Evolutionary conservation across 2,797 vertebrate genomes (phyloP).

Genomic region (Enteromius trimaculatus): DNA sequence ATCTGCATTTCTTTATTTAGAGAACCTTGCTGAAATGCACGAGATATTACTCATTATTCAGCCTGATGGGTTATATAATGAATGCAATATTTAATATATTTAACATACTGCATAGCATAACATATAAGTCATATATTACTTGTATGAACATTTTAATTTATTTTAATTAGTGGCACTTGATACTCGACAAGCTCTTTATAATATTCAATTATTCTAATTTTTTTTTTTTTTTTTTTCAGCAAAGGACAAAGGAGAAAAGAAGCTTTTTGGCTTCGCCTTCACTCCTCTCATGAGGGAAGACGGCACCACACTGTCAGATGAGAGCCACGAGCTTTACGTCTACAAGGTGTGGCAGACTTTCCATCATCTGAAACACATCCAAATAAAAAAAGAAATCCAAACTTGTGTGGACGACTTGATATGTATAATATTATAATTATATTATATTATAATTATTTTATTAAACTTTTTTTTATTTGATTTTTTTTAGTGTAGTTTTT

Average conservation of each 20-base stretch:
- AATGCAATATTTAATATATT: background rate
- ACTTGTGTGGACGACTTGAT: background rate
- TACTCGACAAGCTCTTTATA: background rate
- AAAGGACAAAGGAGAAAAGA: slow-evolving; percentile 99
- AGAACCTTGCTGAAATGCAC: background rate
- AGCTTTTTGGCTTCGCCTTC: slow-evolving; percentile 97
- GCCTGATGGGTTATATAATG: background rate
- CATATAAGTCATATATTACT: background rate
- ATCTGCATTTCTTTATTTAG: background rate
- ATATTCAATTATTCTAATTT: background rate
- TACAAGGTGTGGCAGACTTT: slow-evolving; percentile 87
- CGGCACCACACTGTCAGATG: slow-evolving; percentile 95
- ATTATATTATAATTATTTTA: too few species aligned
- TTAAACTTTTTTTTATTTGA: too few species aligned
- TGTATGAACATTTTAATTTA: background rate
- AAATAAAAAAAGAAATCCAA: background rate
- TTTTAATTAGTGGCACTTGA: background rate
- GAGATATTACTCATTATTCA: background rate
- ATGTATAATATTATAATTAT: background rate
- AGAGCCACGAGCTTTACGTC: slow-evolving; percentile 96
- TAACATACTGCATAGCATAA: too few species aligned
- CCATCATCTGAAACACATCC: background rate
- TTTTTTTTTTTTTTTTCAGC: slow-evolving; percentile 73
- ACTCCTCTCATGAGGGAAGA: slow-evolving; percentile 98
- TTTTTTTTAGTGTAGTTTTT: too few species aligned